phyloP scores from a whole-genome alignment of 2,113 vertebrate genomes.

The Megalops atlanticus region DNA sequence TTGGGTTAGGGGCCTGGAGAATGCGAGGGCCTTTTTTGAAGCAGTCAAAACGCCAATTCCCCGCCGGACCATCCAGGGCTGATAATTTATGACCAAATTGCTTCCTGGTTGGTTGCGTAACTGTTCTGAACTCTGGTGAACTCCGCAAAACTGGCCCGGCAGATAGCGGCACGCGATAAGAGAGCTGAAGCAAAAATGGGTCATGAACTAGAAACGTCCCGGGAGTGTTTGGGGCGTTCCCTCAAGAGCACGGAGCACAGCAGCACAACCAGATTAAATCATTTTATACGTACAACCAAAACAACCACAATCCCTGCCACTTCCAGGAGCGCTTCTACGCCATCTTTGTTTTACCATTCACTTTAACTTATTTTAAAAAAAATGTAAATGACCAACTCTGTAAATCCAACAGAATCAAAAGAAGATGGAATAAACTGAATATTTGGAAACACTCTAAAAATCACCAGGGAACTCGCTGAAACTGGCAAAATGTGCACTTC shows the following conservation, averaged over 20 bases:
- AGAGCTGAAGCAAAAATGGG: not conserved
- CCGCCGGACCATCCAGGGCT: not conserved
- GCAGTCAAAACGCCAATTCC: not conserved
- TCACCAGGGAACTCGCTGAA: too few relatives aligned
- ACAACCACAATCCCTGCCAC: too few relatives aligned
- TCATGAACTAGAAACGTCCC: not conserved
- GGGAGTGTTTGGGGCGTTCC: not conserved
- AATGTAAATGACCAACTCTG: too few relatives aligned
- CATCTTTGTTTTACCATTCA: too few relatives aligned
- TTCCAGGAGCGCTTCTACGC: too few relatives aligned
- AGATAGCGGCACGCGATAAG: not conserved
- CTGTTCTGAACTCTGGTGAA: not conserved
- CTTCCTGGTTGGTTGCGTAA: not conserved
- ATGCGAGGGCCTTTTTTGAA: not conserved
- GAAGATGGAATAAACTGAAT: not conserved
- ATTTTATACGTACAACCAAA: too few relatives aligned
- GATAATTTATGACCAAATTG: not conserved
- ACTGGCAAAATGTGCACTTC: not conserved
- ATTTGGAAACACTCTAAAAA: too few relatives aligned
- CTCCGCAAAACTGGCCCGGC: not conserved
- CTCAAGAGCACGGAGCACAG: not conserved
- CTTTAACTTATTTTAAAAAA: not conserved
- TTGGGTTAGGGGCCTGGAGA: not conserved
- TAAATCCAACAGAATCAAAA: too few relatives aligned
- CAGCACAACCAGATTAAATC: too few relatives aligned